Evolutionary conservation across 2,888 invertebrate species (phyloP).

Genomic region (Sphinx pinastri): DNA sequence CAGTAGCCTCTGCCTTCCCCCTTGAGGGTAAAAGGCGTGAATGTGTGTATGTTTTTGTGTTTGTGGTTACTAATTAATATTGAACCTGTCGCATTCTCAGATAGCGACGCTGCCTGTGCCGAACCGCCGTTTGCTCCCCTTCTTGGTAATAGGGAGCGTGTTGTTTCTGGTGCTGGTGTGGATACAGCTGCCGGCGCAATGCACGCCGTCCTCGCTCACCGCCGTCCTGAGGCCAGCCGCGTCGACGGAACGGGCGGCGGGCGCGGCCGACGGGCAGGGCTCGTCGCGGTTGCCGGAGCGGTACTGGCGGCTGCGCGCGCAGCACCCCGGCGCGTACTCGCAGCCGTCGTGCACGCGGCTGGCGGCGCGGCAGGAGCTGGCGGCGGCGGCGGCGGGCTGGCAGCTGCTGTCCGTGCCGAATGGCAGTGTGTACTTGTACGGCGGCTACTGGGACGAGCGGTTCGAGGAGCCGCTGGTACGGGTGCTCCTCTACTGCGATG

Average conservation of each 20-base stretch:
- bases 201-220: too few species aligned
- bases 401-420: constrained; percentile 26
- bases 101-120: too few species aligned
- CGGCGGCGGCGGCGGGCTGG: constrained; percentile 31
- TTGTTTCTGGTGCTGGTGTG: not conserved
- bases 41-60: too few species aligned
- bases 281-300: constrained; percentile 27
- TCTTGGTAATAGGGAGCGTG: too few species aligned
- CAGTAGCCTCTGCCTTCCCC: too few species aligned
- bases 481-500: constrained; percentile 32
- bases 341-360: constrained; percentile 30
- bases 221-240: not conserved
- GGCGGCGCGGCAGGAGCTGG: constrained; percentile 21
- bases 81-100: too few species aligned
- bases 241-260: not conserved
- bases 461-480: constrained; percentile 33
- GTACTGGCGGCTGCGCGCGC: constrained; percentile 31
- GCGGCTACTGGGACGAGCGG: constrained; percentile 33
- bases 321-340: constrained; percentile 27
- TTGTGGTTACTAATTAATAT: too few species aligned
- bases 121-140: too few species aligned
- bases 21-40: too few species aligned
- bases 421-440: constrained; percentile 33
- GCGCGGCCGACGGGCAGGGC: not conserved
- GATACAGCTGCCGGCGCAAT: not conserved